A percentile compares a stretch with the other conserved stretches of the same genome.
Evolutionary conservation across 92 coral and sea anemone genomes (phyloP).

Genomic region (Zoanthus sociatus): DNA sequence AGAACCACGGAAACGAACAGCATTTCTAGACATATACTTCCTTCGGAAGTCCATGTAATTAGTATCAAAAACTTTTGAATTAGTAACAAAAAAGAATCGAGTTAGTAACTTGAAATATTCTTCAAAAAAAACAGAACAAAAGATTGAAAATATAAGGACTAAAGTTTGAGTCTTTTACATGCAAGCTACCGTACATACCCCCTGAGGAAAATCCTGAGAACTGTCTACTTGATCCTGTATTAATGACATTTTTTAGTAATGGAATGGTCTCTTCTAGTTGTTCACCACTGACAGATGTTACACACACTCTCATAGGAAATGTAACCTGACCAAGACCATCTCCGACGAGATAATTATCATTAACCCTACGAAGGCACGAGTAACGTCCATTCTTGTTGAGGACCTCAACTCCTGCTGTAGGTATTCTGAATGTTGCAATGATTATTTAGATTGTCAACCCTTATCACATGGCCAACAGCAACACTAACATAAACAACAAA

Average conservation of each 20-base stretch:
- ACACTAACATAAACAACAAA: too few relatives aligned
- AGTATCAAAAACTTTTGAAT: too few relatives aligned
- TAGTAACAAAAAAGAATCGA: too few relatives aligned
- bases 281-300: slow-evolving; percentile 83
- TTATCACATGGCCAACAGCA: too few relatives aligned
- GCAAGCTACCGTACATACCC: slow-evolving; percentile 26
- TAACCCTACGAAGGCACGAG: slow-evolving; percentile 67
- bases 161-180: too few relatives aligned
- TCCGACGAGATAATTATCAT: slow-evolving; percentile 74
- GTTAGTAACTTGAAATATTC: too few relatives aligned
- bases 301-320: slow-evolving; percentile 76
- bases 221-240: slow-evolving; percentile 58
- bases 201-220: slow-evolving; percentile 68
- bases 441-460: too few relatives aligned
- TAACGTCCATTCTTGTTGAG: slow-evolving; percentile 65
- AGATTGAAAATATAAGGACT: too few relatives aligned
- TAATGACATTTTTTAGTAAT: slow-evolving; percentile 56
- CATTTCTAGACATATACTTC: too few relatives aligned
- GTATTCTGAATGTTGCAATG: slow-evolving; percentile 46
- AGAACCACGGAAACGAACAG: too few relatives aligned
- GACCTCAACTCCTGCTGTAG: slow-evolving; percentile 80
- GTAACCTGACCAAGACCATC: slow-evolving; percentile 72
- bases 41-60: too few relatives aligned
- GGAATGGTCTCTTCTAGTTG: slow-evolving; percentile 66
- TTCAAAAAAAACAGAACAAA: too few relatives aligned